Conservation (phyloP, 1,140 invertebrate genomes). For the Philopotamus ludificatus region DNA sequence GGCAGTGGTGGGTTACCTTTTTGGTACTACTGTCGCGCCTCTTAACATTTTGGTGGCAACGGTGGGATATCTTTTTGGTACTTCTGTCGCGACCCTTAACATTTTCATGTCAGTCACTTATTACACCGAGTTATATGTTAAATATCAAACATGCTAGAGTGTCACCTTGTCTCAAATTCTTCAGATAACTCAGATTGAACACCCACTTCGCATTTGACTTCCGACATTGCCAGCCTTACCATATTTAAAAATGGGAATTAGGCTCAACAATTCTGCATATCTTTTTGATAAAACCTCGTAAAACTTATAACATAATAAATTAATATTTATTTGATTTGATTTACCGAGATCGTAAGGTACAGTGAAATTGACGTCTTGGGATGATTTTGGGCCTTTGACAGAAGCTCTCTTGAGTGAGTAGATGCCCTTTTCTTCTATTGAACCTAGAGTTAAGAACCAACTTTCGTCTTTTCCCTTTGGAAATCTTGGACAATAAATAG, state of each 20-base stretch:
- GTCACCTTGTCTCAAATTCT: no score
- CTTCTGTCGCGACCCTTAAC: no score
- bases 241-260: neutral
- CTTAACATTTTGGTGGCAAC: no score
- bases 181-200: no score
- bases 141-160: no score
- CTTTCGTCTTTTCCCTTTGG: conserved; percentile 93
- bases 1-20: no score
- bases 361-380: conserved; percentile 63
- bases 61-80: no score
- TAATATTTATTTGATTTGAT: neutral
- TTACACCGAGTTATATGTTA: neutral
- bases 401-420: conserved; percentile 80
- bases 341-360: conserved; percentile 61
- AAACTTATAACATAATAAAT: neutral
- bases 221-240: no score
- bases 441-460: conserved; percentile 89
- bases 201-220: no score
- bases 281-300: neutral
- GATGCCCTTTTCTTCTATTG: conserved; percentile 70
- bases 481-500: conserved; percentile 80
- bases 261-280: neutral
- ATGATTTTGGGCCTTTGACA: conserved; percentile 49
- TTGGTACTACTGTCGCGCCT: no score
- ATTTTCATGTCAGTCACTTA: no score